These are phyloP conservation scores for Euleptes europaea DNA, from an alignment of 2,113 vertebrate genomes.

Conservation along the genomic window DNA sequence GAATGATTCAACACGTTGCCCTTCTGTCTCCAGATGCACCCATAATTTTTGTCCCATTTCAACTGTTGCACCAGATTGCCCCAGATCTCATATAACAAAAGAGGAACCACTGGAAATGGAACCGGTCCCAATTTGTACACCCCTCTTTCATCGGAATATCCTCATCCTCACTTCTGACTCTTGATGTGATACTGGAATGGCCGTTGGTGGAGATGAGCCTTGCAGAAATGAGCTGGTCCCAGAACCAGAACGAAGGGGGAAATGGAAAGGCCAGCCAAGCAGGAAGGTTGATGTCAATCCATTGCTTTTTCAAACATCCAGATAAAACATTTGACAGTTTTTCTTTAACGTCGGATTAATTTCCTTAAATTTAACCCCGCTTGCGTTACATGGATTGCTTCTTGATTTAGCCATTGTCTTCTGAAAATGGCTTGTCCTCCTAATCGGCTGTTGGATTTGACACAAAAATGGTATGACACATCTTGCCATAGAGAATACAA, in stretches of 20 bases:
- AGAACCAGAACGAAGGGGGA: no score
- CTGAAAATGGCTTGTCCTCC: not conserved
- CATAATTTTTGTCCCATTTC: no score
- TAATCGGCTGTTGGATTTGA: slow-evolving; percentile 1
- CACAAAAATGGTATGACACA: not conserved
- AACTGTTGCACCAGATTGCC: no score
- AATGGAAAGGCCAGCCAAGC: not conserved
- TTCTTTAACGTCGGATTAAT: not conserved
- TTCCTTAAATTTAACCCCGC: not conserved
- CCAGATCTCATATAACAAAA: no score
- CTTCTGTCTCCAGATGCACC: no score
- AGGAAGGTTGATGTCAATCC: not conserved
- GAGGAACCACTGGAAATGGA: no score
- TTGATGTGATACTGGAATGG: not conserved
- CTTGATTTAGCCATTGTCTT: slow-evolving; percentile 14
- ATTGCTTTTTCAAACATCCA: not conserved
- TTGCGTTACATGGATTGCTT: not conserved
- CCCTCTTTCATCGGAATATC: not conserved
- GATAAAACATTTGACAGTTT: not conserved
- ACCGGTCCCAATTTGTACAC: no score
- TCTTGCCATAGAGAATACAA: slow-evolving; percentile 1
- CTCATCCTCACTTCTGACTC: not conserved
- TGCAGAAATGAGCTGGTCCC: no score
- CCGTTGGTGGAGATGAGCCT: not conserved
- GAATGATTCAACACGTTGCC: no score